phyloP scores from a whole-genome alignment of 2,888 invertebrate genomes.

The Agriopis marginaria region DNA sequence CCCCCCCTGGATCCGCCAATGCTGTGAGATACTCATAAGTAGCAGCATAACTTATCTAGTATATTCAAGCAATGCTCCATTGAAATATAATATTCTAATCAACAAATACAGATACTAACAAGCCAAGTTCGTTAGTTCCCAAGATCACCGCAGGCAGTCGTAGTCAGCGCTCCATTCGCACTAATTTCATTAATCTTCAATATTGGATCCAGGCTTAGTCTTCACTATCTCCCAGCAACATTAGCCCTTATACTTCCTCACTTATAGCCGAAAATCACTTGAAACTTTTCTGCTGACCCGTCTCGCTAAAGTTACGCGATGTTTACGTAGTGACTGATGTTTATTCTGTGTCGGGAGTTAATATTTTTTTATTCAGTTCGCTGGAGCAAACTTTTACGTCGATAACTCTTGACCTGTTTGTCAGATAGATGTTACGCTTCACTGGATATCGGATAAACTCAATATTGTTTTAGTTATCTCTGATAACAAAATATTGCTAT shows the following conservation, averaged over 20 bases:
- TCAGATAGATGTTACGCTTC: conserved; percentile 20
- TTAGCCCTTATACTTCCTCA: conserved; percentile 39
- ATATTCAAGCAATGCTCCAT: no score
- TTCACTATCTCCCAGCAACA: conserved; percentile 38
- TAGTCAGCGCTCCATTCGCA: conserved; percentile 53
- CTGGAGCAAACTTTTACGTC: conserved; percentile 22
- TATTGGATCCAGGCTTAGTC: conserved; percentile 59
- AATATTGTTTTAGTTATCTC: conserved; percentile 6
- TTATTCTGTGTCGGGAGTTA: conserved; percentile 23
- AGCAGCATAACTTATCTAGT: no score
- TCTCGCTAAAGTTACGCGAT: conserved; percentile 14
- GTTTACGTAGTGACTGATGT: conserved; percentile 2
- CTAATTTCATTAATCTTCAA: conserved; percentile 74
- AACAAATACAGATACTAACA: conserved; percentile 25
- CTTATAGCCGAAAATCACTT: conserved; percentile 39
- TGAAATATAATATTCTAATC: conserved; percentile 11
- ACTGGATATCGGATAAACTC: conserved; percentile 4
- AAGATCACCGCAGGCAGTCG: conserved; percentile 56
- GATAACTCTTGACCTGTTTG: conserved; percentile 26
- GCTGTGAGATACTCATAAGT: no score
- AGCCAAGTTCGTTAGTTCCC: conserved; percentile 45
- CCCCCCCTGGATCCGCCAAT: no score
- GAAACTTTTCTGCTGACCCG: conserved; percentile 30
- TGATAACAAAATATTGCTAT: neutral
- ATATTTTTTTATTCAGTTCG: conserved; percentile 30